Base-by-base conservation (phyloP, 2,888 invertebrate genomes). In the Azorinus chamasolen region DNA sequence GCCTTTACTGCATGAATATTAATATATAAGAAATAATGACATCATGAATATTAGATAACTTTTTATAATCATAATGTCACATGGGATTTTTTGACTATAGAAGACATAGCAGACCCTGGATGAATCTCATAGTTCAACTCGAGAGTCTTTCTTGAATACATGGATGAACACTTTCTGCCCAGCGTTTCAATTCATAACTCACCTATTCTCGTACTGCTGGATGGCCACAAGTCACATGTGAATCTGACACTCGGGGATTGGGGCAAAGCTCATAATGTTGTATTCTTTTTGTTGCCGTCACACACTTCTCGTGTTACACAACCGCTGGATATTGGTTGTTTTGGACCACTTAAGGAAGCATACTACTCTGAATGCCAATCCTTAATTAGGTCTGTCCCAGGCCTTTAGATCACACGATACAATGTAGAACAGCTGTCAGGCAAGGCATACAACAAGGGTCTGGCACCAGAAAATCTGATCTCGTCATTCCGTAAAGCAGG, bases 171-270 rank as follows among this genome's bases (percentile, higher is more conserved):
- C 46, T 76, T 76, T n/a, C 22, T 58, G 16, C 32, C 63, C 20
- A 22, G 39, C 64, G 64, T 64, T 2, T 25, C 58, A 16, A 61
- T 16, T 12, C 53, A 61, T 54, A 50, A 32, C 18, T 77, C n/a
- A 25, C 72, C 6, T 73, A 69, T 53, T 68, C 73, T 65, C 70
- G 69, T 1, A n/a, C n/a, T n/a, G n/a, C n/a, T n/a, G n/a, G n/a
- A n/a, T n/a, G n/a, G n/a, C n/a, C 73, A 73, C 48, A 64, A 65
- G 39, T 78, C 69, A 25, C 73, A 70, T 46, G 39, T 69, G 0
- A 69, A 64, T n/a, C 50, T 65, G 8, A 62, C 57, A 27, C 46
- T 74, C 5, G 22, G 8, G 6, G 63, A 68, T 37, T 68, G 66
- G 64, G 59, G 62, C 10, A 32, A 59, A 48, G 16, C 24, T 2